phyloP scores from a whole-genome alignment of 2,113 vertebrate genomes.

The Myrmophylax atrothorax region DNA sequence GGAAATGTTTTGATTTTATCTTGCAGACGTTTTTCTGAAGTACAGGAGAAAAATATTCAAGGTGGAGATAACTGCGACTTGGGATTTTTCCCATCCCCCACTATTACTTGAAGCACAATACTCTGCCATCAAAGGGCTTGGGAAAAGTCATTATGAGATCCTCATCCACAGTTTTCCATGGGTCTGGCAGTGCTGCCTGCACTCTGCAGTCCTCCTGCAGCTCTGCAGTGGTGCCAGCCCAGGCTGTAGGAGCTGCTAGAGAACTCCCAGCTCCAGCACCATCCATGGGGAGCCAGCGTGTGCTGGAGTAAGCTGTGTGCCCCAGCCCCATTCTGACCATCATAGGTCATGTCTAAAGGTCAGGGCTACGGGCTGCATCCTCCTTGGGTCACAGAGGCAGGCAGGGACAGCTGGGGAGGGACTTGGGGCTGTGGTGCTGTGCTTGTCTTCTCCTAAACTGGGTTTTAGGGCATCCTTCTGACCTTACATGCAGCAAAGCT shows the following conservation, averaged over 20 bases:
- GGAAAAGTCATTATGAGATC: background rate
- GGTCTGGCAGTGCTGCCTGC: background rate
- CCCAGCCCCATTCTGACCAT: background rate
- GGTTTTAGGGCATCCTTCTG: background rate
- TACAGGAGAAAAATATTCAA: background rate
- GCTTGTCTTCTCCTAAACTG: background rate
- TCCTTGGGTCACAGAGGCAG: background rate
- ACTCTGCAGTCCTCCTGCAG: accelerated
- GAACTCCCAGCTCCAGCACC: background rate
- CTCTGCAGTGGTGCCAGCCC: background rate
- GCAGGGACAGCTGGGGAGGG: background rate
- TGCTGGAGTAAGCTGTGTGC: background rate
- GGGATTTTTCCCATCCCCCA: background rate
- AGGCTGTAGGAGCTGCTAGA: background rate
- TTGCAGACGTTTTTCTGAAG: background rate
- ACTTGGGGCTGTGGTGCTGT: background rate
- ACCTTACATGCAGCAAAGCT: background rate
- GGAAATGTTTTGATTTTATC: background rate
- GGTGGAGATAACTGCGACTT: background rate
- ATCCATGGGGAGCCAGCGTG: accelerated
- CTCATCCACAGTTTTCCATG: accelerated
- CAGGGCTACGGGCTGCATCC: background rate
- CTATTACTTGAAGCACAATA: background rate
- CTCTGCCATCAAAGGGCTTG: background rate
- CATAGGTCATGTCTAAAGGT: background rate